Conservation (phyloP, 2,888 invertebrate species). For the Rhamphomyia laevipes region DNA sequence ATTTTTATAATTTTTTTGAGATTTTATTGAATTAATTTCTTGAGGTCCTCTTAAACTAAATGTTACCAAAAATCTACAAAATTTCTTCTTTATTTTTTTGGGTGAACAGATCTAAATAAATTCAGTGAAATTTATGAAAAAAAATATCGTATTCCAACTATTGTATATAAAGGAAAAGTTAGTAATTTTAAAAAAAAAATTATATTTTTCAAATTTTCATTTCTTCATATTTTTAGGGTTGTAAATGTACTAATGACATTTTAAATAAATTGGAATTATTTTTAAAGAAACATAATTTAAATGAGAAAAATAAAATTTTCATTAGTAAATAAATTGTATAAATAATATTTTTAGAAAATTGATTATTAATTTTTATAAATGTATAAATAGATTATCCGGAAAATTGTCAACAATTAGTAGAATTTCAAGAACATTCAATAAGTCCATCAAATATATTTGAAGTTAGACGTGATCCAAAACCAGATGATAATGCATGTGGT, state of each 20-base stretch:
- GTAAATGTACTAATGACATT: not conserved
- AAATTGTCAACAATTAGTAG: constrained; percentile 10
- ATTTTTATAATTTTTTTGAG: not conserved
- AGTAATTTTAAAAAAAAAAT: not conserved
- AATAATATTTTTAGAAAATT: not conserved
- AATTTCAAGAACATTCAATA: constrained; percentile 7
- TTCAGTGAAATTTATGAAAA: constrained; percentile 4
- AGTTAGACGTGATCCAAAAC: constrained; percentile 1
- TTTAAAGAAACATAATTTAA: constrained; percentile 5
- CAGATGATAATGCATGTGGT: too few species aligned
- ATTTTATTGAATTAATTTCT: not conserved
- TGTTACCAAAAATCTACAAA: too few species aligned
- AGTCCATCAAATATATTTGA: constrained; percentile 12
- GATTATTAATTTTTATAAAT: too few species aligned
- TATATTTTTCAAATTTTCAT: too few species aligned
- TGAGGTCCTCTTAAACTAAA: too few species aligned
- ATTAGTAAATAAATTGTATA: constrained; percentile 17
- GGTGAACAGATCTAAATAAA: constrained; percentile 8
- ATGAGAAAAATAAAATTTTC: constrained; percentile 13
- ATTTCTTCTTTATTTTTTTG: too few species aligned
- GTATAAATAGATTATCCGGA: constrained; percentile 16
- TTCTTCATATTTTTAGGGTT: too few species aligned
- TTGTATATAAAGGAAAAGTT: constrained; percentile 8
- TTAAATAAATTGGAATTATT: constrained; percentile 12
- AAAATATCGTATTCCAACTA: constrained; percentile 10